phyloP scores from a whole-genome alignment of 2,113 vertebrate species.

The Clarias gariepinus region DNA sequence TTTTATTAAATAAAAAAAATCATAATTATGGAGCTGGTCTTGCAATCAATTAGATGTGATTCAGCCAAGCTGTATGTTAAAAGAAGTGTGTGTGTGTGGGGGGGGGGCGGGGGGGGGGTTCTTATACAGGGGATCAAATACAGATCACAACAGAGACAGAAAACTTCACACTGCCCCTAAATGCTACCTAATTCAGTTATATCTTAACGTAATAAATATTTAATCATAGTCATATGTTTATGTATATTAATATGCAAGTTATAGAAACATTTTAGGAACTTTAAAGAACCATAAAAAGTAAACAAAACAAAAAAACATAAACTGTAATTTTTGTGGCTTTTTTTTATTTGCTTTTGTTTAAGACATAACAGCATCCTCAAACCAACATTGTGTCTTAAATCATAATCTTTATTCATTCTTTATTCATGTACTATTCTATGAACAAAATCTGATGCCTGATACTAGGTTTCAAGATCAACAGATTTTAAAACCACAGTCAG shows the following conservation, averaged over 20 bases:
- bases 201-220: not conserved
- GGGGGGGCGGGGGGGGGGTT: too few species aligned
- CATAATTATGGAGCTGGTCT: not conserved
- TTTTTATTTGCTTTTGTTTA: not conserved
- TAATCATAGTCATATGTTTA: too few species aligned
- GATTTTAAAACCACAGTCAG: not conserved
- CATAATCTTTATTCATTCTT: not conserved
- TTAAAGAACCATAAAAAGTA: not conserved
- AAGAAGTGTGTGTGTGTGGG: too few species aligned
- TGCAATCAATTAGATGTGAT: constrained; percentile 2
- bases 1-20: not conserved
- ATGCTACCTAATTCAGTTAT: not conserved
- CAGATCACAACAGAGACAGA: not conserved
- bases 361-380: not conserved
- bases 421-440: not conserved
- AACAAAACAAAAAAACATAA: not conserved
- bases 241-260: not conserved
- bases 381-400: not conserved
- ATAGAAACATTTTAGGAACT: not conserved
- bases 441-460: not conserved
- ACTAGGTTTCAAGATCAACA: not conserved
- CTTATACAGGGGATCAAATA: too few species aligned
- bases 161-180: not conserved
- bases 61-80: not conserved
- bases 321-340: not conserved